phyloP scores from a whole-genome alignment of 2,888 invertebrate species.

The Pomacea canaliculata region DNA sequence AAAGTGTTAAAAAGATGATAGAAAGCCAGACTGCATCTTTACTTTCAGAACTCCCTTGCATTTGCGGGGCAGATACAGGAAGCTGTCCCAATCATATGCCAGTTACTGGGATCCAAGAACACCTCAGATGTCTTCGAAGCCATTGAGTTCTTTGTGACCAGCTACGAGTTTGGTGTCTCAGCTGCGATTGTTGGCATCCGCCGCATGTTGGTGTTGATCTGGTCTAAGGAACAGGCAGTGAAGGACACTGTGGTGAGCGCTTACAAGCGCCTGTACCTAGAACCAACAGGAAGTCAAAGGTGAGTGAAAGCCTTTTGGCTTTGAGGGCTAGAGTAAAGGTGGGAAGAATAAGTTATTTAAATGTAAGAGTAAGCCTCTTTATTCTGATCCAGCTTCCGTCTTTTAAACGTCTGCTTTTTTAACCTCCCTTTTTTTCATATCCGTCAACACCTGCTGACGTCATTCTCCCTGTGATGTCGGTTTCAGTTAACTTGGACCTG shows the following conservation, averaged over 20 bases:
- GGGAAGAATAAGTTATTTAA: background rate
- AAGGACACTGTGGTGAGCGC: slow-evolving; percentile 82
- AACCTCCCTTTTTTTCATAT: too few species aligned
- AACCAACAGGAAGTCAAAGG: slow-evolving; percentile 29
- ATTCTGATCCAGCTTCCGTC: too few species aligned
- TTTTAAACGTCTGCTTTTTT: too few species aligned
- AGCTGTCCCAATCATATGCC: slow-evolving; percentile 78
- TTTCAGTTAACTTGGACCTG: too few species aligned
- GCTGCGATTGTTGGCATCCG: slow-evolving; percentile 77
- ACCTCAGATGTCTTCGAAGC: slow-evolving; percentile 88
- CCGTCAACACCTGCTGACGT: too few species aligned
- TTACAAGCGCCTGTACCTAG: slow-evolving; percentile 79
- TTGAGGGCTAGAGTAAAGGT: background rate
- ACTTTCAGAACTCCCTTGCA: slow-evolving; percentile 71
- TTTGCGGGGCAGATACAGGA: slow-evolving; percentile 73
- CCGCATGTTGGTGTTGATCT: slow-evolving; percentile 83
- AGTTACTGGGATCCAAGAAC: slow-evolving; percentile 75
- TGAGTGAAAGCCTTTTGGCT: background rate
- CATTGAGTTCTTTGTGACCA: slow-evolving; percentile 86
- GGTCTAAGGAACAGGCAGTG: slow-evolving; percentile 82
- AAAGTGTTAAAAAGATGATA: too few species aligned
- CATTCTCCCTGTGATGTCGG: too few species aligned
- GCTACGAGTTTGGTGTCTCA: slow-evolving; percentile 73
- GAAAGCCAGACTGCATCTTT: too few species aligned
- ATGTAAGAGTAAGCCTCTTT: too few species aligned